phyloP scores from a whole-genome alignment of 2,888 invertebrate genomes.

The Lasioglossum pauxillum region DNA sequence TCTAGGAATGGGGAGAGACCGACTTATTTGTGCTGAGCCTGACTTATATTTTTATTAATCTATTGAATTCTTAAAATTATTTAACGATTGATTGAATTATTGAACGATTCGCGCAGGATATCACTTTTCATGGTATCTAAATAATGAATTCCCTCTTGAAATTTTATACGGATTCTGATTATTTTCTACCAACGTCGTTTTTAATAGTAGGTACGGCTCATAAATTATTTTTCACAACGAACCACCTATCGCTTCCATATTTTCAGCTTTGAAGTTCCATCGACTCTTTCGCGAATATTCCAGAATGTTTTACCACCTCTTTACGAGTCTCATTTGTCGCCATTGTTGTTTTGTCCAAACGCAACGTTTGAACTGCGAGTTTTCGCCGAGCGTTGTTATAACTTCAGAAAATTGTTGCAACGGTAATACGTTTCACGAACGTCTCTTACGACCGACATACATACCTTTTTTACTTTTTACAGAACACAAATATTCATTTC shows the following conservation, averaged over 20 bases:
- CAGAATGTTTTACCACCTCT: neutral
- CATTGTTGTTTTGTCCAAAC: neutral
- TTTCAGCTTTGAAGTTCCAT: conserved; percentile 2
- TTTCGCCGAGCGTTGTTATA: conserved; percentile 19
- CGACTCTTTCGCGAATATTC: neutral
- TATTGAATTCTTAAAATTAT: too few species aligned
- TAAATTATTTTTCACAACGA: neutral
- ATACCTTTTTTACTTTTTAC: conserved; percentile 17
- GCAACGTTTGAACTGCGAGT: neutral
- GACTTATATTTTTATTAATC: too few species aligned
- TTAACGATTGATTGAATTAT: too few species aligned
- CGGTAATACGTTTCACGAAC: neutral
- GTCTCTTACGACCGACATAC: neutral
- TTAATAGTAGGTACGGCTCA: neutral
- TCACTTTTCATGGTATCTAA: too few species aligned
- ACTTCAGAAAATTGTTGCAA: conserved; percentile 32
- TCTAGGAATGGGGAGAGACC: too few species aligned
- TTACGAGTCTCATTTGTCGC: neutral
- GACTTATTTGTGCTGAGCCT: too few species aligned
- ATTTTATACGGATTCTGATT: neutral
- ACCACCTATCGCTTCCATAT: neutral
- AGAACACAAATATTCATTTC: conserved; percentile 18
- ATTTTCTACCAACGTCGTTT: neutral
- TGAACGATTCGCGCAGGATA: too few species aligned
- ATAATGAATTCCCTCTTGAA: too few species aligned